Conservation (phyloP, 1,140 invertebrate species). For the Centruroides sculpturatus region DNA sequence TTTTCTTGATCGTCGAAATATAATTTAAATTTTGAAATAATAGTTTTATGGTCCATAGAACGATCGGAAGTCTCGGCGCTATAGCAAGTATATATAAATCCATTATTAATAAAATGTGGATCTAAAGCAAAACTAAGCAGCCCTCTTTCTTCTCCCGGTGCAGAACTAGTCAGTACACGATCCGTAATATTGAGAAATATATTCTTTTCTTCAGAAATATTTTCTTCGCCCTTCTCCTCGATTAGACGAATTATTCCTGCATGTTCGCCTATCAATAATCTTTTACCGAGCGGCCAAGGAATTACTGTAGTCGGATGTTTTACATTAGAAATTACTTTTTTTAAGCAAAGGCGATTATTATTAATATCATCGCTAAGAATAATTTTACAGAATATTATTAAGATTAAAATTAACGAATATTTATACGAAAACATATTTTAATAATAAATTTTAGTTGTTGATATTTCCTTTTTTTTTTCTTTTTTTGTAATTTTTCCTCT, state of each 20-base stretch:
- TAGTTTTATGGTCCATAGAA: background rate
- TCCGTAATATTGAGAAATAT: slow-evolving; percentile 2
- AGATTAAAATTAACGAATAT: too few relatives aligned
- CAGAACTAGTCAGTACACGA: background rate
- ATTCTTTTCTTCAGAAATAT: background rate
- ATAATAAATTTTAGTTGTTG: too few relatives aligned
- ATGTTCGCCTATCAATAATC: background rate
- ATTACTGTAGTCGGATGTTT: background rate
- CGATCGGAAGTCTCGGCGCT: background rate
- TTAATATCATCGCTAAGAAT: too few relatives aligned
- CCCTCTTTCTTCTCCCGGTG: background rate
- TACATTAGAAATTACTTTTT: background rate
- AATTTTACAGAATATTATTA: too few relatives aligned
- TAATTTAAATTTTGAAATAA: background rate
- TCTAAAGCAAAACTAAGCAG: slow-evolving; percentile 3
- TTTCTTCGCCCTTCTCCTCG: background rate
- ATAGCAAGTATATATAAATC: slow-evolving; percentile 3
- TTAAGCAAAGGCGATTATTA: background rate
- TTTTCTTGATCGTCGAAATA: background rate
- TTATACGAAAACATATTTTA: too few relatives aligned
- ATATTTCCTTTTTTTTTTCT: too few relatives aligned
- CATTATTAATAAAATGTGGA: background rate
- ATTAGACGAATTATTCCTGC: background rate
- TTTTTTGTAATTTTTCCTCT: too few relatives aligned
- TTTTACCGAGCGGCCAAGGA: background rate